Base-by-base conservation (phyloP, 2,888 invertebrate genomes). In the Epiperipatus broadwayi region DNA sequence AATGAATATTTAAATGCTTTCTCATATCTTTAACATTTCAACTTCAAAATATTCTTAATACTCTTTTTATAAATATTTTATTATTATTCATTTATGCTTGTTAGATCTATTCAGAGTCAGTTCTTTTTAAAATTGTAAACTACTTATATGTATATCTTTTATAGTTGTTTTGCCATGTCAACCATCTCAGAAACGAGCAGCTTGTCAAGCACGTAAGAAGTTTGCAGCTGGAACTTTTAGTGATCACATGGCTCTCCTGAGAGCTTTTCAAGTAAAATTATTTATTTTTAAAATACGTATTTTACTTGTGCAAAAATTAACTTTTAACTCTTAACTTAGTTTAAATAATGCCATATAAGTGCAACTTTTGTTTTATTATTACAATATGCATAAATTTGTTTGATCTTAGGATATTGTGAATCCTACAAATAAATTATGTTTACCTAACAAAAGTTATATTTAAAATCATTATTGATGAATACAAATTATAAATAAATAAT, bases 241-340 rank as follows among this genome's bases (percentile, higher is more conserved):
- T 46, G 95, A 97, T 57, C 91, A 93, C 53, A 73, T 89, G 71
- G 72, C 76, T 4, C 63, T 87, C 37, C 59, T 95, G 3, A 62
- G 78, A 41, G 75, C 79, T 0, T 85, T 84, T 58, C 78, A 75
- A 63, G 80, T 80, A 60, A 54, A 53, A 51, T 31, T n/a, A n/a
- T n/a, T n/a, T n/a, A n/a, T n/a, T n/a, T n/a, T n/a, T n/a, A n/a
- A n/a, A n/a, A n/a, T n/a, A n/a, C n/a, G n/a, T n/a, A 28, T 39
- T 18, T n/a, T 30, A 10, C n/a, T n/a, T 18, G 28, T 36, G 10
- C 29, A 36, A 19, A 36, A 28, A 36, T 10, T 36, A 12, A 29
- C 8, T 16, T 20, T 28, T 18, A 21, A 22, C 25, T 22, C 7
- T 7, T 8, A 22, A 22, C 7, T 7, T 22, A 22, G 25, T 22